phyloP scores from a whole-genome alignment of 1,140 invertebrate species.

The Orchestia grillus region DNA sequence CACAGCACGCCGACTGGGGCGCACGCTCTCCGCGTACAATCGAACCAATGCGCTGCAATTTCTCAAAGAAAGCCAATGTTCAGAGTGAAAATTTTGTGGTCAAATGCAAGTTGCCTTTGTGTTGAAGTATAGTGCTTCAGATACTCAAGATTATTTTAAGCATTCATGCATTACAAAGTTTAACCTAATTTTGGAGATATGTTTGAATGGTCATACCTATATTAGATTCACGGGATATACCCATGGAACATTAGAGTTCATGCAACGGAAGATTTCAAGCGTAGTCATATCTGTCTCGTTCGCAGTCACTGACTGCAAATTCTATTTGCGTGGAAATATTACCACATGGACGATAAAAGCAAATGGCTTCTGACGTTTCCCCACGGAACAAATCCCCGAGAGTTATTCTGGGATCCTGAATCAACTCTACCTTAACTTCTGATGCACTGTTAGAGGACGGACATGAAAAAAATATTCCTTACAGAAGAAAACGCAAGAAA shows the following conservation, averaged over 20 bases:
- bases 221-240: neutral
- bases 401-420: neutral
- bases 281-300: neutral
- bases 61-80: too few relatives aligned
- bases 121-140: neutral
- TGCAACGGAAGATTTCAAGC: neutral
- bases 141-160: neutral
- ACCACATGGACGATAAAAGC: neutral
- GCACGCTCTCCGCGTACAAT: too few relatives aligned
- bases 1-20: too few relatives aligned
- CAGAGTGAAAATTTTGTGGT: neutral
- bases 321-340: neutral
- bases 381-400: neutral
- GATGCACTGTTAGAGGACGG: neutral
- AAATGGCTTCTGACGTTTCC: neutral
- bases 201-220: neutral
- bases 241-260: too few relatives aligned
- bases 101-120: neutral
- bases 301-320: neutral
- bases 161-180: neutral
- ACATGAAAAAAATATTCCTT: neutral
- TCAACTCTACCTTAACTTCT: neutral
- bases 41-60: too few relatives aligned
- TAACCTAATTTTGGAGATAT: neutral
- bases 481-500: neutral